Evolutionary conservation across 2,113 vertebrate species (phyloP).

Genomic region (Phaethon lepturus): DNA sequence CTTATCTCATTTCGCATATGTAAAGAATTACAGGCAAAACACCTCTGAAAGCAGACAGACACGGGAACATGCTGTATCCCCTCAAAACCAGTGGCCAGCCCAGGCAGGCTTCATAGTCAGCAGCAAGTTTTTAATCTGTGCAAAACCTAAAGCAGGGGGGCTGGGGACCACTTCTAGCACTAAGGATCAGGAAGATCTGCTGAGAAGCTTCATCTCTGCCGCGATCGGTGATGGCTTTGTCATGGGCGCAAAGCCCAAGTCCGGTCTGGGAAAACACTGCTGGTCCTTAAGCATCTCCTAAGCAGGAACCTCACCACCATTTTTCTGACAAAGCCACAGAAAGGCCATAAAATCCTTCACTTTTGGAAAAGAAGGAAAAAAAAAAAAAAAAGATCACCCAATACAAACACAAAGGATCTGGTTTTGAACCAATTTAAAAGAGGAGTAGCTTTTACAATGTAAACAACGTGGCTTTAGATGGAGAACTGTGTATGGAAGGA

Average conservation of each 20-base stretch:
- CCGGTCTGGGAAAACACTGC: background rate
- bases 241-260: background rate
- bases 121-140: background rate
- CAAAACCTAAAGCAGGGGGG: background rate
- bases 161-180: background rate
- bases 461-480: background rate
- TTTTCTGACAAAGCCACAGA: background rate
- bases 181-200: background rate
- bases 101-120: background rate
- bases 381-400: rapidly evolving
- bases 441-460: background rate
- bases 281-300: background rate
- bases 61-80: background rate
- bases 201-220: background rate
- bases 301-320: background rate
- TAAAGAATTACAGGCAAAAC: background rate
- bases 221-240: rapidly evolving
- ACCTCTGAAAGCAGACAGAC: background rate
- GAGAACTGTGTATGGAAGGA: background rate
- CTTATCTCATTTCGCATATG: constrained; percentile 22
- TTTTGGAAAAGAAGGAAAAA: background rate
- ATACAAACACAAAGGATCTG: background rate
- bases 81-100: background rate
- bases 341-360: rapidly evolving
- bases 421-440: background rate